These are phyloP conservation scores for Oscheius sp. DNA, from an alignment of 2,888 invertebrate genomes.

Conservation along the genomic window DNA sequence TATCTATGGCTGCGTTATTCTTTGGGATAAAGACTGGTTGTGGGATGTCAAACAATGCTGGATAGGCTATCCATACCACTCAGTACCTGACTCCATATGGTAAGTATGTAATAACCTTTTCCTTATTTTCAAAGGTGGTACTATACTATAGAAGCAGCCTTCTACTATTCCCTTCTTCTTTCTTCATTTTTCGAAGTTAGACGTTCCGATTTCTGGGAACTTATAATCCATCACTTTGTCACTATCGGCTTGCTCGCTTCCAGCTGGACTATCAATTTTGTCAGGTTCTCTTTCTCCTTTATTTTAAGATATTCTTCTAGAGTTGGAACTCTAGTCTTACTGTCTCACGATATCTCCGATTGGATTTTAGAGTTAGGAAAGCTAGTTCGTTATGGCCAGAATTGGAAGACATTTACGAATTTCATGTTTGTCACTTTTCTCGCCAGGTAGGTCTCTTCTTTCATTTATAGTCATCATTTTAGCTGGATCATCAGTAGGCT, in stretches of 20 bases:
- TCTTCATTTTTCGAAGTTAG: constrained; percentile 70
- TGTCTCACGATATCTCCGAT: constrained; percentile 72
- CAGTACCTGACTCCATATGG: constrained; percentile 56
- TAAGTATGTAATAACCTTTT: constrained; percentile 23
- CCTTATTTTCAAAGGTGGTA: constrained; percentile 69
- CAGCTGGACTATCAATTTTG: constrained; percentile 70
- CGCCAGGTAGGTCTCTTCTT: constrained; percentile 37
- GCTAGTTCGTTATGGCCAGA: constrained; percentile 59
- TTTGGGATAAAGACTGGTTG: constrained; percentile 70
- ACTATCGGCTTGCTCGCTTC: constrained; percentile 72
- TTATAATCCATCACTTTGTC: constrained; percentile 73
- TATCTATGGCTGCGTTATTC: constrained; percentile 48
- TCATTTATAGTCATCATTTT: constrained; percentile 15
- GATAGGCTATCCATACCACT: constrained; percentile 63
- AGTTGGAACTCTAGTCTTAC: constrained; percentile 71
- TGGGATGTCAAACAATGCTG: constrained; percentile 69
- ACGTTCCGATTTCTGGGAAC: constrained; percentile 73
- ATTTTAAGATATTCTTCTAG: constrained; percentile 35
- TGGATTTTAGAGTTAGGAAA: constrained; percentile 72
- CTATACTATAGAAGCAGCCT: constrained; percentile 73
- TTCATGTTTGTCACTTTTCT: constrained; percentile 61
- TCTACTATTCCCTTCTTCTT: constrained; percentile 72
- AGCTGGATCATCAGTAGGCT: constrained; percentile 65
- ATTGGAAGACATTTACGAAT: constrained; percentile 51
- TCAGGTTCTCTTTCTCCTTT: constrained; percentile 32